These are phyloP conservation scores for Electrona antarctica DNA, from an alignment of 2,113 vertebrate genomes.

Conservation along the genomic window DNA sequence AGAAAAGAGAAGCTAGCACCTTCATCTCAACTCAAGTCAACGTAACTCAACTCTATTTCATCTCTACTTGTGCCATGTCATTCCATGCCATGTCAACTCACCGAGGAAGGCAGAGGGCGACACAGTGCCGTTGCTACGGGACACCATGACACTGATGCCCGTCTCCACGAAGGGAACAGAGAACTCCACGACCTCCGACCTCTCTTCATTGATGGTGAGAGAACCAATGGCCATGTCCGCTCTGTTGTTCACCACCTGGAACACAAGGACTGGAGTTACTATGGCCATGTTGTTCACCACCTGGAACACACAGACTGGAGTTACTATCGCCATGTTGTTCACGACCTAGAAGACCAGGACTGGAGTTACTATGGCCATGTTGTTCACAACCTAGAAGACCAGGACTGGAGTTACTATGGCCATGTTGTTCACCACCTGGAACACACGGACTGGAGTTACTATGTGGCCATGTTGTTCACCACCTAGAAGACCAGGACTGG, in stretches of 20 bases:
- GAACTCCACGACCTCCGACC: constrained; percentile 91
- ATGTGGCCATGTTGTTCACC: too few relatives aligned
- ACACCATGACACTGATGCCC: constrained; percentile 93
- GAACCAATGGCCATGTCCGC: constrained; percentile 94
- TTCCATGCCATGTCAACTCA: constrained; percentile 39
- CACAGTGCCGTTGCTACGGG: constrained; percentile 90
- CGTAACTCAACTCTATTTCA: too few relatives aligned
- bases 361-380: constrained; percentile 83
- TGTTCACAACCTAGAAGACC: constrained; percentile 84
- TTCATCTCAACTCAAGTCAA: too few relatives aligned
- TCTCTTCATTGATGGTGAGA: constrained; percentile 90
- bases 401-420: constrained; percentile 8
- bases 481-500: too few relatives aligned
- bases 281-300: constrained; percentile 76
- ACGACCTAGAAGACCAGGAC: too few relatives aligned
- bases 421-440: too few relatives aligned
- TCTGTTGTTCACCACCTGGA: constrained; percentile 86
- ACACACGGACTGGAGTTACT: too few relatives aligned
- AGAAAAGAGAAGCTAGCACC: too few relatives aligned
- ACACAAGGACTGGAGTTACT: constrained; percentile 25
- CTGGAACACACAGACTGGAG: constrained; percentile 59
- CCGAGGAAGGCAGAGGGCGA: constrained; percentile 91
- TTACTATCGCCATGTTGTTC: too few relatives aligned
- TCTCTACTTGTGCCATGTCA: too few relatives aligned
- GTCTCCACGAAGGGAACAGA: constrained; percentile 92